Evolutionary conservation across 1,140 invertebrate species (phyloP).

Genomic region (Liolophura sinensis): DNA sequence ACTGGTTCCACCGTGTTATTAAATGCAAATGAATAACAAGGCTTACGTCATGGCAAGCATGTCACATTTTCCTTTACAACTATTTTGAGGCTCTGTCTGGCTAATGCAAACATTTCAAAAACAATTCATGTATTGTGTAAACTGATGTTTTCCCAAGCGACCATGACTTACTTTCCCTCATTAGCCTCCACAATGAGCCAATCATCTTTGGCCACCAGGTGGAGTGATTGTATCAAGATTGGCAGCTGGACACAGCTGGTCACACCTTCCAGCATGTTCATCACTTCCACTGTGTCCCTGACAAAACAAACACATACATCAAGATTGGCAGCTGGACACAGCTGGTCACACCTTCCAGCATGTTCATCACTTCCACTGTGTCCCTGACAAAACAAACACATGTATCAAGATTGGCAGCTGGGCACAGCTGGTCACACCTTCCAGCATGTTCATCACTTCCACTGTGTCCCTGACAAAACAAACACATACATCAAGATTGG

Average conservation of each 20-base stretch:
- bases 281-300: constrained; percentile 24
- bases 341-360: constrained; percentile 40
- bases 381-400: constrained; percentile 17
- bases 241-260: constrained; percentile 42
- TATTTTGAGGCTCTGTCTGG: too few species aligned
- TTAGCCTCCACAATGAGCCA: constrained; percentile 43
- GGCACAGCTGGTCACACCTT: constrained; percentile 37
- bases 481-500: constrained; percentile 25
- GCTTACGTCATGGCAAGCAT: too few species aligned
- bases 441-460: constrained; percentile 37
- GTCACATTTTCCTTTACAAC: too few species aligned
- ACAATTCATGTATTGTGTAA: too few species aligned
- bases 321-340: constrained; percentile 42
- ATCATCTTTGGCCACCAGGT: constrained; percentile 29
- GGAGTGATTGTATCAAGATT: constrained; percentile 32
- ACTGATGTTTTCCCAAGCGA: too few species aligned
- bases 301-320: not conserved
- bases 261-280: constrained; percentile 40
- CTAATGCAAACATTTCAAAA: too few species aligned
- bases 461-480: constrained; percentile 14
- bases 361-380: constrained; percentile 31
- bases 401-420: constrained; percentile 41
- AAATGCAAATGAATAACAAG: too few species aligned
- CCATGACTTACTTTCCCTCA: constrained; percentile 27
- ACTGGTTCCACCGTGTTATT: too few species aligned